phyloP scores from a whole-genome alignment of 2,888 invertebrate species.

The Meta bourneti region DNA sequence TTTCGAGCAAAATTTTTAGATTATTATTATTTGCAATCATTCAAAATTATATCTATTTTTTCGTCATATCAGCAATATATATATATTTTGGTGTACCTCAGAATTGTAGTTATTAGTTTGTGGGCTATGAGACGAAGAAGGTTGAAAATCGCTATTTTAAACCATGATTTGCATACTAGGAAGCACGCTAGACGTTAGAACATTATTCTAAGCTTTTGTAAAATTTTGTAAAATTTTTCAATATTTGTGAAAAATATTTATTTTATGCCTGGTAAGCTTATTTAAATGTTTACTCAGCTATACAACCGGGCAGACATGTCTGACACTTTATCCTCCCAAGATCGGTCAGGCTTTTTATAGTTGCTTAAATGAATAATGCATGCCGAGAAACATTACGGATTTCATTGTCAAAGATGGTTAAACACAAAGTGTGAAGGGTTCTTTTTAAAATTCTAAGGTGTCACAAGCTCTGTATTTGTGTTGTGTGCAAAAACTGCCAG shows the following conservation, averaged over 20 bases:
- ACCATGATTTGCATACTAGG: no score
- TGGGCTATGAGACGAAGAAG: no score
- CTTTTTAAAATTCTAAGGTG: background rate
- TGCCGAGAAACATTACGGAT: background rate
- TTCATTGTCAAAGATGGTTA: background rate
- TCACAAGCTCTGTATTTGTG: background rate
- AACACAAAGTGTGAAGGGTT: background rate
- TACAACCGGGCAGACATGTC: background rate
- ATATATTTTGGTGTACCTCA: no score
- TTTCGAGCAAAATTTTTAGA: no score
- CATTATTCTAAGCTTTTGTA: no score
- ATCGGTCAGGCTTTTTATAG: background rate
- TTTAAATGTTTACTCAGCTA: background rate
- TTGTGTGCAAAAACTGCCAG: background rate
- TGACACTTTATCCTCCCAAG: background rate
- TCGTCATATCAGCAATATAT: no score
- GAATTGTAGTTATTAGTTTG: no score
- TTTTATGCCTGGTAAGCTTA: background rate
- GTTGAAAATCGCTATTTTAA: no score
- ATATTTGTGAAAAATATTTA: background rate
- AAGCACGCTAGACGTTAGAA: no score
- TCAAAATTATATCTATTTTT: no score
- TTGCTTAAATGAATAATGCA: background rate
- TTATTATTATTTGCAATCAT: no score
- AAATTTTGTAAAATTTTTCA: background rate